These are phyloP conservation scores for Enteromius mattozi DNA, from an alignment of 2,797 vertebrate species.

Conservation along the genomic window DNA sequence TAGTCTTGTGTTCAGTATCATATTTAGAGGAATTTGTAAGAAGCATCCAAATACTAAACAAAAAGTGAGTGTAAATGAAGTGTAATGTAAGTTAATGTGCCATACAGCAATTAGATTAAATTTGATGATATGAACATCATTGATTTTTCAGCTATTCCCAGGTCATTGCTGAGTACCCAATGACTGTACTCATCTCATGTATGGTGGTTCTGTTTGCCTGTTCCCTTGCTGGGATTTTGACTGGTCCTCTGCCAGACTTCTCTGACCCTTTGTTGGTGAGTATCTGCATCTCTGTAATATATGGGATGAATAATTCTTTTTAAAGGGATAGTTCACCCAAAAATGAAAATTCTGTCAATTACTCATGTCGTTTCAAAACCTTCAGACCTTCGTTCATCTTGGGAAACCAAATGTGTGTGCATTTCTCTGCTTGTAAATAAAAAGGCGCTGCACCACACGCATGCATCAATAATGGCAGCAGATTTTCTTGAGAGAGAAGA, in stretches of 20 bases:
- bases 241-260: slow-evolving; percentile 90
- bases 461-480: no score
- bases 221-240: slow-evolving; percentile 86
- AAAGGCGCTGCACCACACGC: no score
- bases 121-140: slow-evolving; percentile 4
- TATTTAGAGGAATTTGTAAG: background rate
- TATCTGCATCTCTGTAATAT: slow-evolving; percentile 31
- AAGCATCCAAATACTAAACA: background rate
- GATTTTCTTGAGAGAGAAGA: no score
- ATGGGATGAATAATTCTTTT: no score
- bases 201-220: slow-evolving; percentile 80
- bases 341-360: background rate
- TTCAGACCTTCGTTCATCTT: background rate
- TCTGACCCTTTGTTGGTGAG: slow-evolving; percentile 92
- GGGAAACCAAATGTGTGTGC: background rate
- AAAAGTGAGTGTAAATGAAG: background rate
- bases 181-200: slow-evolving; percentile 82
- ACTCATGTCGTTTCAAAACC: background rate
- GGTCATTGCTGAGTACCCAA: slow-evolving; percentile 87
- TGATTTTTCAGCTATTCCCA: slow-evolving; percentile 87
- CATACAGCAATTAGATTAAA: background rate
- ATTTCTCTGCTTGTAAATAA: background rate
- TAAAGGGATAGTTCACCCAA: no score
- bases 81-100: background rate
- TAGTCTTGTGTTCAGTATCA: background rate